These are phyloP conservation scores for Watersipora subatra DNA, from an alignment of 1,140 invertebrate genomes.

Conservation along the genomic window DNA sequence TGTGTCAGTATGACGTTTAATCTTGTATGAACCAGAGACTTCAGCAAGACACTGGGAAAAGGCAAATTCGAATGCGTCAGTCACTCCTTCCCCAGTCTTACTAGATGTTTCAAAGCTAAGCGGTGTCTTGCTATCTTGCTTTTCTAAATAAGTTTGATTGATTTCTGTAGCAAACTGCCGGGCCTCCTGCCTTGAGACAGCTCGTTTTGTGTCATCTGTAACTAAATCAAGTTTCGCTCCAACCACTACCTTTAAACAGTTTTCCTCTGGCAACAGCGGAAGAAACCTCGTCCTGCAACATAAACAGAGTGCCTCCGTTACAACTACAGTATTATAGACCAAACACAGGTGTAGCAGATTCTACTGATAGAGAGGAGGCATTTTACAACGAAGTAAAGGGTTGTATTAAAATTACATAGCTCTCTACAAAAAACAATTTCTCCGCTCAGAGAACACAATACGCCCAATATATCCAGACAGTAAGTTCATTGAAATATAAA, in stretches of 20 bases:
- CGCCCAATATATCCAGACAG: too few relatives aligned
- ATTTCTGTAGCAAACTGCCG: slow-evolving; percentile 24
- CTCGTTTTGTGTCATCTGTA: slow-evolving; percentile 12
- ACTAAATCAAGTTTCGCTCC: slow-evolving; percentile 37
- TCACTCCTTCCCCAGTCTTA: slow-evolving; percentile 28
- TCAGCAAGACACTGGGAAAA: slow-evolving; percentile 31
- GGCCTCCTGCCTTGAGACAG: slow-evolving; percentile 25
- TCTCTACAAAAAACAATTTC: too few relatives aligned
- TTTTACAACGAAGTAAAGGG: too few relatives aligned
- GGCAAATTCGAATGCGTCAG: slow-evolving; percentile 37
- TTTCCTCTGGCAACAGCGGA: slow-evolving; percentile 27
- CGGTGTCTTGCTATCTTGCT: slow-evolving; percentile 13
- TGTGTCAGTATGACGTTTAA: not conserved
- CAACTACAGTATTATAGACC: too few relatives aligned
- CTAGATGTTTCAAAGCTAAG: slow-evolving; percentile 42
- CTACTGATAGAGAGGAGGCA: too few relatives aligned
- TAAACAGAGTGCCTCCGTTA: slow-evolving; percentile 5
- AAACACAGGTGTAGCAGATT: too few relatives aligned
- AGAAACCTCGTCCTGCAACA: slow-evolving; percentile 31
- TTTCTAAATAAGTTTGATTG: slow-evolving; percentile 21
- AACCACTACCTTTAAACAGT: slow-evolving; percentile 33
- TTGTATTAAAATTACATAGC: too few relatives aligned
- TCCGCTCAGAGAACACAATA: too few relatives aligned
- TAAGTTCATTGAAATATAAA: too few relatives aligned
- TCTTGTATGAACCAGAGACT: not conserved